phyloP scores from a whole-genome alignment of 2,113 vertebrate species.

The Morone saxatilis region DNA sequence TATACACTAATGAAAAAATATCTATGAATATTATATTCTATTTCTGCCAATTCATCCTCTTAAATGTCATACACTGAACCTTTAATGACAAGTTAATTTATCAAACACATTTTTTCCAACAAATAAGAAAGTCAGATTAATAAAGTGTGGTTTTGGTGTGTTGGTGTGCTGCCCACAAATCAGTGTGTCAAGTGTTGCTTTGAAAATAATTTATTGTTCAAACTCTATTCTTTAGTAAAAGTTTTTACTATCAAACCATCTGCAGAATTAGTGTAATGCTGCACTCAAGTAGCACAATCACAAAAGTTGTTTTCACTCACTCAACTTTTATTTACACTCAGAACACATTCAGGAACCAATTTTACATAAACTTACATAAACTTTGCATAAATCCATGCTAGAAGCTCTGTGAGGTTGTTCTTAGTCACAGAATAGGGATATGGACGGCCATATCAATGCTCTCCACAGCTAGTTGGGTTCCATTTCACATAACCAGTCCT shows the following conservation, averaged over 20 bases:
- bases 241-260: not conserved
- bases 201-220: not conserved
- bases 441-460: not conserved
- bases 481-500: slow-evolving; percentile 48
- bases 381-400: not conserved
- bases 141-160: not conserved
- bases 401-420: not conserved
- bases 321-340: not conserved
- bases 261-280: not conserved
- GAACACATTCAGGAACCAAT: not conserved
- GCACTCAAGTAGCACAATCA: not conserved
- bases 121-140: not conserved
- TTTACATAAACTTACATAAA: not conserved
- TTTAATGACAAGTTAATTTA: no score
- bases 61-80: no score
- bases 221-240: not conserved
- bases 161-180: not conserved
- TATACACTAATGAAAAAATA: no score
- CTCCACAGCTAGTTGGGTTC: not conserved
- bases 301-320: not conserved
- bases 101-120: no score
- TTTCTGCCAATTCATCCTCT: no score
- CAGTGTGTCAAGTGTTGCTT: not conserved
- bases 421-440: not conserved
- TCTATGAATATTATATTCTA: no score